Base-by-base conservation (phyloP, 1,140 invertebrate species). In the Diorhabda elongata region DNA sequence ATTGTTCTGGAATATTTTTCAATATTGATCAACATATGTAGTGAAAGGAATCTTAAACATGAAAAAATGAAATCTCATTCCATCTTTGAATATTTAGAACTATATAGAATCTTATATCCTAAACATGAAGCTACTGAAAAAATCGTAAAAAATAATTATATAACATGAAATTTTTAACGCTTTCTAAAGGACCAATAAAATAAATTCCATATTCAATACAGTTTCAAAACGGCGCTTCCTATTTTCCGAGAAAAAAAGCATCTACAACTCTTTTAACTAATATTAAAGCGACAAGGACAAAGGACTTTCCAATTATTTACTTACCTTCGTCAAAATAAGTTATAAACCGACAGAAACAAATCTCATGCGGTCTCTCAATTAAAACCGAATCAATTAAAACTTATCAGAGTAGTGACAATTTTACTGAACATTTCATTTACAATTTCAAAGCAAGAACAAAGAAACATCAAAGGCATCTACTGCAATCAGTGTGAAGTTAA, bases 341-440 rank as follows among this genome's bases (percentile, higher is more conserved):
- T 52, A 52, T n/a, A 52, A n/a, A 52, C 41, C 58, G 58, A 59
- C n/a, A 26, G 58, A 59, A 59, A 59, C 58, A 59, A 59, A 59
- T 59, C 58, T 59, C 58, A 42, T 42, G 58, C 41, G 58, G 58
- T 59, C 26, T 42, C n/a, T 62, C 61, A 62, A 62, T 44, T 44
- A 44, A 47, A 62, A 62, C 43, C 44, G 61, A 62, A 47, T 62
- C 61, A 62, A 62, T 44, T 62, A 44, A 44, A 62, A 62, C 42
- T 62, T 44, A 44, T 62, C 47, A 52, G 47, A 52, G 47, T n/a
- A 52, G 47, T 42, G 43, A 42, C 61, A 11, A 44, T 44, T 44
- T n/a, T 44, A 5, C 42, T 43, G 44, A 62, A 59, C 58, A 59
- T n/a, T 62, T 47, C 44, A 43, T 61, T 61, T 43, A 44, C 42